phyloP scores from a whole-genome alignment of 2,797 vertebrate genomes.

The Peromyscus attwateri region DNA sequence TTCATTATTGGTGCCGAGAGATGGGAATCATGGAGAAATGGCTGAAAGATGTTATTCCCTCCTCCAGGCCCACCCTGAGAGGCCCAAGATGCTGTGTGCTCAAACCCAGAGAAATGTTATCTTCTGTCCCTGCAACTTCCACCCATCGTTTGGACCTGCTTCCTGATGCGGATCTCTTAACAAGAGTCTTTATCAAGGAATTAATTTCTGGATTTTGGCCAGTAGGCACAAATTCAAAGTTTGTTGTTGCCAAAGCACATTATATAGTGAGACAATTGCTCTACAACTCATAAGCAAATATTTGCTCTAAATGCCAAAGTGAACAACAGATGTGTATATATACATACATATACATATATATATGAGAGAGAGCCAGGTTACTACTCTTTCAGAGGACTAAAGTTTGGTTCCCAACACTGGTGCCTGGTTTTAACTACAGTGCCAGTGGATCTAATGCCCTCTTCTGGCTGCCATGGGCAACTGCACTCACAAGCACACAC shows the following conservation, averaged over 20 bases:
- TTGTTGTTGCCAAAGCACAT: slow-evolving; percentile 34
- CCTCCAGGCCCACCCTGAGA: background rate
- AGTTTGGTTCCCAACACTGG: background rate
- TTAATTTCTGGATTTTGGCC: slow-evolving; percentile 60
- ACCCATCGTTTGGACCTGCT: background rate
- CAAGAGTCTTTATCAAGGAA: slow-evolving; percentile 57
- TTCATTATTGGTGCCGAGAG: background rate
- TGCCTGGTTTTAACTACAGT: background rate
- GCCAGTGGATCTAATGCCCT: background rate
- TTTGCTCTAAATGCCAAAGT: background rate
- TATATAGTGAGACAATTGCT: slow-evolving; percentile 2
- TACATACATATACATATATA: no score
- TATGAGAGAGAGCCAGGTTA: background rate
- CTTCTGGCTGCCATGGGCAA: background rate
- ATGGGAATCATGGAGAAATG: background rate
- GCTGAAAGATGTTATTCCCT: background rate
- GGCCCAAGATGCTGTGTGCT: background rate
- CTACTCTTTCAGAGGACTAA: background rate
- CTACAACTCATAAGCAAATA: background rate
- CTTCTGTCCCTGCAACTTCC: background rate
- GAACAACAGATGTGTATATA: background rate
- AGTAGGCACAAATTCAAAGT: slow-evolving; percentile 28
- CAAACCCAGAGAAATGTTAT: background rate
- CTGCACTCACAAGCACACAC: background rate
- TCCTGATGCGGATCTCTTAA: slow-evolving; percentile 49